Base-by-base conservation (phyloP, 2,888 invertebrate genomes). In the Aleiodes alternator region DNA sequence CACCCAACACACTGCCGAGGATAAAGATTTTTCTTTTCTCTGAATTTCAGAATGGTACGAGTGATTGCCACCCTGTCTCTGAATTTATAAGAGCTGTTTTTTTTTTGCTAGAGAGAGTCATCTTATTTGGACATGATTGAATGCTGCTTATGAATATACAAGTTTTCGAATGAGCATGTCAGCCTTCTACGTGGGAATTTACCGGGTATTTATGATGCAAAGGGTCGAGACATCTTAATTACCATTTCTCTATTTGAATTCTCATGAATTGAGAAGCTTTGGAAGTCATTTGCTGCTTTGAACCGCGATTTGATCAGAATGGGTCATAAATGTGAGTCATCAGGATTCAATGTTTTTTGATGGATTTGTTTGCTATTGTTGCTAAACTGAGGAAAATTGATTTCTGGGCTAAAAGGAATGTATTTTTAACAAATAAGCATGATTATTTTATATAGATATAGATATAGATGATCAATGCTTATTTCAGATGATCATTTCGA, bases 71-170 rank as follows among this genome's bases (percentile, higher is more conserved):
- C 86, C 83, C 80, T 77, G 23, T 23, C 23, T 23, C 82, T 80
- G 8, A 86, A 88, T 88, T 88, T 87, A 88, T 87, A 88, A 86
- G 83, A 31, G 29, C 14, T 38, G 34, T 43, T n/a, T 23, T 23
- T 23, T 43, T n/a, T 23, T 23, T 23, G 23, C 23, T 23, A 8
- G 61, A n/a, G 12, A 29, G 61, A 8, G n/a, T n/a, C 6, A n/a
- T 61, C 43, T 2, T 61, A 1, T 34, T 23, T 4, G 34, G 61
- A n/a, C 61, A 80, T 83, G 84, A 83, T 82, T 84, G 81, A 80
- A 81, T 78, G 78, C 78, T 78, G 73, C 70, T 70, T 78, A 80
- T 80, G 76, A 79, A 80, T 80, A 79, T 68, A 72, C 53, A 69
- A 72, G 56, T 74, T 69, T 14, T 8, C 23, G 2, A 1, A 23